Base-by-base conservation (phyloP, 2,113 vertebrate species). In the Thalassarche chlororhynchos region DNA sequence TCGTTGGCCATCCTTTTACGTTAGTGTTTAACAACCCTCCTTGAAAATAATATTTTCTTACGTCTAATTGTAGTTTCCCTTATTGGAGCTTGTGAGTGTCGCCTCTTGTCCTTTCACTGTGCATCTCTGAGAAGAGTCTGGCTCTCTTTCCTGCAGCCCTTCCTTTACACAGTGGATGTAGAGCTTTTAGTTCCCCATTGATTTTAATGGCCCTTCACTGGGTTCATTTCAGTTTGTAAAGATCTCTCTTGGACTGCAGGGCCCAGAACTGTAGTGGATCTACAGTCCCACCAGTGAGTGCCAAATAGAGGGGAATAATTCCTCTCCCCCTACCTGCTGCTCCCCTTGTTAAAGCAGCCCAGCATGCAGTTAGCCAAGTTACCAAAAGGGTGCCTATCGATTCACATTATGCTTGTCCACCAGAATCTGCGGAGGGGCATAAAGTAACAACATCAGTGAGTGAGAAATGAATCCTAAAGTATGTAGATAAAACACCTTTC, bases 341-440 rank as follows among this genome's bases (percentile, higher is more conserved):
- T 84, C 13, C 17, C 28, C 32, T 75, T 55, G 42, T 5, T 60
- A 54, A 75, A 80, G 58, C 62, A 83, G n/a, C 47, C 36, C 52
- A 55, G n/a, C 14, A 6, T 36, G 32, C 38, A 47, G 51, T 51
- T 70, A 52, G 34, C 42, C 29, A n/a, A 25, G 46, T 68, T 60
- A 40, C 18, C 18, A 28, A 51, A 78, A 52, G 34, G 12, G 4
- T 71, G 4, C 10, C 17, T 19, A 9, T 70, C 0, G 0, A 8
- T 16, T 62, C 26, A 5, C 2, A 0, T 66, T 52, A 8, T 3
- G 6, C n/a, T 71, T 86, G 47, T 44, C 52, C 24, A 13, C 13
- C 21, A 62, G 42, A 66, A 70, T 38, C 44, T 85, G 24, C 2
- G 1, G 55, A 38, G 54, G 4, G 8, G 4, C 20, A 3, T 49